These are phyloP conservation scores for Andrena hattorfiana DNA, from an alignment of 2,888 invertebrate genomes.

Conservation along the genomic window DNA sequence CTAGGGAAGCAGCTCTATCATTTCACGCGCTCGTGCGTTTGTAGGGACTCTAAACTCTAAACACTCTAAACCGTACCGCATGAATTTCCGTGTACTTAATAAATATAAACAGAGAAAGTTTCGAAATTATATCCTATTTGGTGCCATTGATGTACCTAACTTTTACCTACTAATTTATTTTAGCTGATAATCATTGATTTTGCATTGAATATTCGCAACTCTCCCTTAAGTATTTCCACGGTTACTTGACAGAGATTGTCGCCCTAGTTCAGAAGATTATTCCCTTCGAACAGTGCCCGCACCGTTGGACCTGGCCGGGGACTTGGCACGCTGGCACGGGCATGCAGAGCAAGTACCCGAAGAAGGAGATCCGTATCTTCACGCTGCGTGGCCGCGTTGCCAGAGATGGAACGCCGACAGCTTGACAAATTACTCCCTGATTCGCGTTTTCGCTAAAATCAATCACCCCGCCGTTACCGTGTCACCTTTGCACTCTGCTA, in stretches of 20 bases:
- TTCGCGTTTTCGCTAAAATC: conserved; percentile 84
- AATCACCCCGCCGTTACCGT: conserved; percentile 79
- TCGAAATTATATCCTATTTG: too few species aligned
- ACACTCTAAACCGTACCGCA: too few species aligned
- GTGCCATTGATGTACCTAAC: too few species aligned
- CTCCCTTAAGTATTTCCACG: too few species aligned
- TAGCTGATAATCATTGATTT: too few species aligned
- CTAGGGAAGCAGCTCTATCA: background rate
- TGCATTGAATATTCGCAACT: too few species aligned
- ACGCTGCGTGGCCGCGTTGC: conserved; percentile 69
- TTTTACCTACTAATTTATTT: too few species aligned
- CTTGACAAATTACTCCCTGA: conserved; percentile 84
- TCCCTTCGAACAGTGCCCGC: conserved; percentile 2
- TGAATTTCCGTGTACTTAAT: too few species aligned
- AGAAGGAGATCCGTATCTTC: conserved; percentile 75
- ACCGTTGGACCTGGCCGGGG: background rate
- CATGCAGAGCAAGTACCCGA: conserved; percentile 33
- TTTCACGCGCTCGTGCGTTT: background rate
- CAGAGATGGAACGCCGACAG: conserved; percentile 82
- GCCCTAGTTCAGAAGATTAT: too few species aligned
- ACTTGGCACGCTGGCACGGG: conserved; percentile 37
- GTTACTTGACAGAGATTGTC: too few species aligned
- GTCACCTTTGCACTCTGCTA: conserved; percentile 76
- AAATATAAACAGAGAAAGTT: too few species aligned
- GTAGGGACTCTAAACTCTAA: too few species aligned